A percentile compares a stretch with the other conserved stretches of the same genome.
These are phyloP conservation scores for Platorchestia sp. DNA, from an alignment of 1,140 invertebrate genomes.

Conservation along the genomic window DNA sequence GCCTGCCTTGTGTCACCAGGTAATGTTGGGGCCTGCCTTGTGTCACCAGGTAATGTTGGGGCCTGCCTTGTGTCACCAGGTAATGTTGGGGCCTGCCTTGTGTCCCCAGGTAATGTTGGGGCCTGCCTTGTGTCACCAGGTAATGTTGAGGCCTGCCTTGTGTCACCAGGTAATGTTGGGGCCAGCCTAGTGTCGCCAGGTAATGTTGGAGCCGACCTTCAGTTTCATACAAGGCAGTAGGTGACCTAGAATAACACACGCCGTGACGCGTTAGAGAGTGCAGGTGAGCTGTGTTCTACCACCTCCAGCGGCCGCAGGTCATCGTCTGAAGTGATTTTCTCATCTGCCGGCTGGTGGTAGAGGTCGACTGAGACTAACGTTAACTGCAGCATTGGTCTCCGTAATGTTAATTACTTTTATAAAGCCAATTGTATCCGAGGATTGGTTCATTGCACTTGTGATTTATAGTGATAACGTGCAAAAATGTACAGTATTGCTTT, in stretches of 20 bases:
- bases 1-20: background rate
- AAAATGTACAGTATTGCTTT: background rate
- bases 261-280: no score
- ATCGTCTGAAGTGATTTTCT: no score
- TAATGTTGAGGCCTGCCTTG: background rate
- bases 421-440: background rate
- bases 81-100: background rate
- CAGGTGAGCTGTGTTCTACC: background rate
- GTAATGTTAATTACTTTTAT: background rate
- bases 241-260: no score
- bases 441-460: background rate
- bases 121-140: background rate
- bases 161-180: background rate
- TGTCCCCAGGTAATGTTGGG: background rate
- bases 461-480: background rate
- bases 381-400: background rate
- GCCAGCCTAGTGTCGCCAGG: background rate
- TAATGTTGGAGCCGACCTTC: no score
- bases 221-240: background rate
- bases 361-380: background rate
- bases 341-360: no score
- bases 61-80: background rate
- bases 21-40: background rate
- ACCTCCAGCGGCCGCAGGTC: background rate
- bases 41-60: background rate